A percentile compares a stretch with the other conserved stretches of the same genome.
Conservation (phyloP, 1,140 invertebrate genomes). For the Psix sp. region DNA sequence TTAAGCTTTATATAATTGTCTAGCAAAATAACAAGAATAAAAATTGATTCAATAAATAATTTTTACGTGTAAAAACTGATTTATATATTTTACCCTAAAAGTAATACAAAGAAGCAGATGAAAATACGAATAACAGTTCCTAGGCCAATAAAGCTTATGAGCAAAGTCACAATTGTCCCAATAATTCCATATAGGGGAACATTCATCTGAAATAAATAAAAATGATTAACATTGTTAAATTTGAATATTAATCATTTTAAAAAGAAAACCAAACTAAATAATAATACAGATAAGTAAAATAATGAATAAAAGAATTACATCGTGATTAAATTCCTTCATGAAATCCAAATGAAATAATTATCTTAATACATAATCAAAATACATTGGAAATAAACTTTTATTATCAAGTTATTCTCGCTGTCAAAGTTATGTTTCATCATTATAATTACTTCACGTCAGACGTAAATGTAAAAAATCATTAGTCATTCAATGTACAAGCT, state of each 20-base stretch:
- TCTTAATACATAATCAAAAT: conserved; percentile 2
- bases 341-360: conserved; percentile 14
- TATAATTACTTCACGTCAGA: conserved; percentile 8
- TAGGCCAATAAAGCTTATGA: conserved; percentile 70
- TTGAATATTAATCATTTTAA: not conserved
- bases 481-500: conserved; percentile 27
- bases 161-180: conserved; percentile 68
- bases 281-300: not conserved
- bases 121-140: conserved; percentile 68
- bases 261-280: not conserved
- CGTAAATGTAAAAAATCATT: conserved; percentile 29
- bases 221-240: not conserved
- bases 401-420: conserved; percentile 7
- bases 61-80: no score
- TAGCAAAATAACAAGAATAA: no score
- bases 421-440: conserved; percentile 16
- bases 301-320: no score
- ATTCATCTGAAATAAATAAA: conserved; percentile 69
- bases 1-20: not conserved
- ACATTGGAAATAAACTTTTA: conserved; percentile 29
- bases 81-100: conserved; percentile 75
- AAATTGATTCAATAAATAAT: no score
- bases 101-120: conserved; percentile 66
- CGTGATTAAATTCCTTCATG: no score
- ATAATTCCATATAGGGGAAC: conserved; percentile 70